Conservation (phyloP, 2,888 invertebrate species). For the Lochmaea crataegi region DNA sequence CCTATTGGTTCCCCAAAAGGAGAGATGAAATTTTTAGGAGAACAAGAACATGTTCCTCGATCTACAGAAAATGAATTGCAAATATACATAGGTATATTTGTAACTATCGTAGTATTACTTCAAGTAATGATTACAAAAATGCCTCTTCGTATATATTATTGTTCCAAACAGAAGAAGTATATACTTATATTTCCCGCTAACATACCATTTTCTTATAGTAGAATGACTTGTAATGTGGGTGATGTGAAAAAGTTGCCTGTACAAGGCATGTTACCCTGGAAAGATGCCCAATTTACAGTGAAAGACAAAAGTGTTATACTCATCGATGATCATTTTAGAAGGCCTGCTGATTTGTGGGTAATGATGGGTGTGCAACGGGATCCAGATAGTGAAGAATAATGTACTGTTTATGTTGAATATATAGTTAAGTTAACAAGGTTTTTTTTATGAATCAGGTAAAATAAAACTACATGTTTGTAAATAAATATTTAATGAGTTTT, state of each 20-base stretch:
- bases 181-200: slow-evolving; percentile 54
- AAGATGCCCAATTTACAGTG: slow-evolving; percentile 52
- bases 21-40: slow-evolving; percentile 21
- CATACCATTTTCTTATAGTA: slow-evolving; percentile 51
- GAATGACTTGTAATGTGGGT: slow-evolving; percentile 48
- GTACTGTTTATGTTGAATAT: neutral
- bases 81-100: slow-evolving; percentile 51
- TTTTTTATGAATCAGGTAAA: neutral
- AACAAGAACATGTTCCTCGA: slow-evolving; percentile 20
- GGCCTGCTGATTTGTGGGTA: slow-evolving; percentile 60
- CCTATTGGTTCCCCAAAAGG: slow-evolving; percentile 30
- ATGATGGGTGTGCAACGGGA: slow-evolving; percentile 59
- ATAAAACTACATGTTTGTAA: slow-evolving; percentile 1
- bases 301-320: slow-evolving; percentile 53
- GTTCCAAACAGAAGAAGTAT: slow-evolving; percentile 54
- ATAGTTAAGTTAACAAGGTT: neutral
- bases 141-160: slow-evolving; percentile 61
- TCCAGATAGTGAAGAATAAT: slow-evolving; percentile 42
- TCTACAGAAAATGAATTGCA: slow-evolving; percentile 48
- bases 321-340: slow-evolving; percentile 58
- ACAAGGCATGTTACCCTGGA: slow-evolving; percentile 54
- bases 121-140: slow-evolving; percentile 52
- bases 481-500: slow-evolving; percentile 26
- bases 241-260: slow-evolving; percentile 49
- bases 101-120: slow-evolving; percentile 48